Base-by-base conservation (phyloP, 92 coral and sea anemone genomes). In the Micromussa lordhowensis region DNA sequence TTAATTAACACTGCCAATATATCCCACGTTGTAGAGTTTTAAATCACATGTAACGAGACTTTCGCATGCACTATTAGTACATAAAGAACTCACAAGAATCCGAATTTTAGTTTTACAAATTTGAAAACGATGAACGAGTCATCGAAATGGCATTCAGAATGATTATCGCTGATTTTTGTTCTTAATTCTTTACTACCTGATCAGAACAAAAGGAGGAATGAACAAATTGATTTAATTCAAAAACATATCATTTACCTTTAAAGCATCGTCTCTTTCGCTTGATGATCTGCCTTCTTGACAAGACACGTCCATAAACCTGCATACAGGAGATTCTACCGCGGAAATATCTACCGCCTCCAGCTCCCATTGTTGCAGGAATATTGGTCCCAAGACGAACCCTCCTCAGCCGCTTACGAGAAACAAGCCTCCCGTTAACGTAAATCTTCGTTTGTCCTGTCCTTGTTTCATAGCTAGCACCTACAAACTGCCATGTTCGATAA, bases 301-400 rank as follows among this genome's bases (percentile, higher is more conserved):
- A 66, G 28, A 82, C 94, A 26, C 77, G 71, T 30, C 94, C 88
- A 57, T 86, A 91, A 5, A 91, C 88, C 66, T 91, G 94, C 94
- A 91, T 91, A 58, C 94, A 91, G 3, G 91, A 91, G 80, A 91
- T 87, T 78, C 94, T 87, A 21, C 94, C 94, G 0, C 84, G 88
- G 91, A 87, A 91, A 81, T 87, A 91, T 11, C 94, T 79, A 28
- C 85, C 22, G 10, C 89, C 85, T 4, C 85, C 87, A 75, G 83
- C 87, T 73, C 93, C 93, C 93, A 91, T 91, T 1, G 54, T 38
- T 32, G 88, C 93, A 11, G 88, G 87, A 19, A 49, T 68, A 55
- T 91, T 87, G 34, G 94, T 91, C 28, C 88, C 72, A 29, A 91
- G 87, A 11, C 49, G 85, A 75, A 91, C 54, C n/a, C 88, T 84